Evolutionary conservation across 2,888 invertebrate species (phyloP).

Genomic region (Pachymerium ferrugineum): DNA sequence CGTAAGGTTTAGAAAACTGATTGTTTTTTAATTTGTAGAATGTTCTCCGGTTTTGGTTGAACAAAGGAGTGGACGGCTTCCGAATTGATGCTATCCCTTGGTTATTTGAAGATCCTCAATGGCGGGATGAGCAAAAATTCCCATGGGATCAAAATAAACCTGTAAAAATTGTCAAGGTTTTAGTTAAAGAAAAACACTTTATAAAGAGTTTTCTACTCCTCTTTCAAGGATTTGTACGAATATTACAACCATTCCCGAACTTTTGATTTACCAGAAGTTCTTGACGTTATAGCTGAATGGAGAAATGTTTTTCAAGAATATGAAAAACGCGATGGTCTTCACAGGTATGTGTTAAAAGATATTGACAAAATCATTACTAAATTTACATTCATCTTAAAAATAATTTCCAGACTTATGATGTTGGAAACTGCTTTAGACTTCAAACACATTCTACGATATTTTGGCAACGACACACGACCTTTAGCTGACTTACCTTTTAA

Average conservation of each 20-base stretch:
- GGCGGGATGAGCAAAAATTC: slow-evolving; percentile 33
- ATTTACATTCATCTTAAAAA: too few species aligned
- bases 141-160: background rate
- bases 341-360: slow-evolving; percentile 39
- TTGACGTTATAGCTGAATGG: slow-evolving; percentile 59
- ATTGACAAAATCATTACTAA: too few species aligned
- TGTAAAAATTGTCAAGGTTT: slow-evolving; percentile 5
- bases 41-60: slow-evolving; percentile 48
- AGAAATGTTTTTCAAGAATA: slow-evolving; percentile 56
- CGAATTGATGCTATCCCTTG: slow-evolving; percentile 46
- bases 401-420: too few species aligned
- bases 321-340: slow-evolving; percentile 51
- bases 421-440: too few species aligned
- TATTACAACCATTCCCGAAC: slow-evolving; percentile 34
- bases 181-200: background rate
- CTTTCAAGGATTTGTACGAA: slow-evolving; percentile 31
- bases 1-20: too few species aligned
- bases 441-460: too few species aligned
- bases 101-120: slow-evolving; percentile 44
- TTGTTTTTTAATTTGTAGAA: slow-evolving; percentile 39
- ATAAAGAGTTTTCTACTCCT: background rate
- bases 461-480: slow-evolving; percentile 53
- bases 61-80: slow-evolving; percentile 49
- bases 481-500: slow-evolving; percentile 75
- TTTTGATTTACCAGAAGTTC: slow-evolving; percentile 51